Base-by-base conservation (phyloP, 2,113 vertebrate species). In the Tupaia chinensis region DNA sequence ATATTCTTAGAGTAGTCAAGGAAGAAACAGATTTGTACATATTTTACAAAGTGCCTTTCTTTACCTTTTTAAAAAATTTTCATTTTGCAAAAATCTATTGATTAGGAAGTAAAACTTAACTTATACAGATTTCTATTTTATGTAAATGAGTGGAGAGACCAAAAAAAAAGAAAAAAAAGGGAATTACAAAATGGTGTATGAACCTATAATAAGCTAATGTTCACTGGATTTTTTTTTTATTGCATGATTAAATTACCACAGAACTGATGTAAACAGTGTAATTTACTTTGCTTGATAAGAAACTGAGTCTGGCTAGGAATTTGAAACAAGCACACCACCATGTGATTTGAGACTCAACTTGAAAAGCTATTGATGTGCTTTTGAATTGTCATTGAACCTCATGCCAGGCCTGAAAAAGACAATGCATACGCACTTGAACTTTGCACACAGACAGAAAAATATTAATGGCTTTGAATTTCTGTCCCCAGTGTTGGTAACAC, bases 21-120 rank as follows among this genome's bases (percentile, higher is more conserved):
- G 87, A 88, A 78, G 89, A 89, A 96, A 87, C n/a, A 66, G 61
- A 91, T 93, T 11, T 68, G 22, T 81, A 84, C 27, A 44, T 29
- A n/a, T 68, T 76, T 91, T 91, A 95, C 58, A 93, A 96, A 97
- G 96, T 97, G 96, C 94, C 97, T 97, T 96, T 89, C 93, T 89
- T 86, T 93, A 66, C n/a, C 77, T 74, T 78, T 93, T 22, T 56
- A 2, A 85, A 27, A 58, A 72, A 0, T 72, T 86, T 86, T 73
- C 22, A 66, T 86, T 94, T 96, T 77, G 53, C 54, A 96, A 73
- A 89, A 65, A 34, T 69, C 9, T 85, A 72, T 78, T 29, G 13
- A 44, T 77, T 84, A 9, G 89, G 89, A 91, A 94, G 13, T 65
- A 69, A 91, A 69, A 72, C 86, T 91, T 72, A 74, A 29, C 25